Conservation (phyloP, 2,888 invertebrate genomes). For the Desoria tigrina region DNA sequence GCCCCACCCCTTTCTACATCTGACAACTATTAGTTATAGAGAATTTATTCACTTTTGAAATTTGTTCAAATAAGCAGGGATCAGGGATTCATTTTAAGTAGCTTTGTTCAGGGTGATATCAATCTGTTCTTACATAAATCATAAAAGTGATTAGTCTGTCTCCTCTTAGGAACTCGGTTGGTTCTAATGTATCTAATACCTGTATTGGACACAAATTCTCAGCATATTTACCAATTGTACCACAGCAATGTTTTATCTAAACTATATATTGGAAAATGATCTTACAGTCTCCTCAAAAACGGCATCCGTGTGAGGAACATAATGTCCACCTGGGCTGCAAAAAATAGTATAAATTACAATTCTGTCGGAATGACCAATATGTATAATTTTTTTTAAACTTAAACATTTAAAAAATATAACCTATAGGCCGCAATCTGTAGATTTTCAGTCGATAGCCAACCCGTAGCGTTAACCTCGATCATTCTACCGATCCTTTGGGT, state of each 20-base stretch:
- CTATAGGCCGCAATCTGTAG: constrained; percentile 39
- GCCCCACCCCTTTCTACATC: constrained; percentile 54
- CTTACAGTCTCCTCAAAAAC: constrained; percentile 39
- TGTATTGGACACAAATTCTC: constrained; percentile 15
- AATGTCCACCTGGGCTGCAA: constrained; percentile 60
- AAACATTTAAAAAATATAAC: too few species aligned
- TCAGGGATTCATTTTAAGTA: not conserved
- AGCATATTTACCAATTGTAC: not conserved
- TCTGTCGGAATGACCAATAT: too few species aligned
- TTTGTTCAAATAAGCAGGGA: not conserved
- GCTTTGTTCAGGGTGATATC: too few species aligned
- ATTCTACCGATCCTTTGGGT: constrained; percentile 14
- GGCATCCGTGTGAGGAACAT: constrained; percentile 57
- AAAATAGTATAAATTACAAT: too few species aligned
- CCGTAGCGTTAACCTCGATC: constrained; percentile 22
- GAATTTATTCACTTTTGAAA: too few species aligned
- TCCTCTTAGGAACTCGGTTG: constrained; percentile 38
- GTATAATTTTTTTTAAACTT: not conserved
- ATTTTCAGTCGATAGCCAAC: constrained; percentile 28
- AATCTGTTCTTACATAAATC: constrained; percentile 53
- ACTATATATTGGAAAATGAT: constrained; percentile 8
- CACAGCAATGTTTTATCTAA: not conserved
- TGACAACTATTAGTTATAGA: constrained; percentile 23
- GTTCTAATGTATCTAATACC: constrained; percentile 24
- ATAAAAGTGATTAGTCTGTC: constrained; percentile 55